Evolutionary conservation across 2,888 invertebrate genomes (phyloP).

Genomic region (Drosophila pseudotalamancana): DNA sequence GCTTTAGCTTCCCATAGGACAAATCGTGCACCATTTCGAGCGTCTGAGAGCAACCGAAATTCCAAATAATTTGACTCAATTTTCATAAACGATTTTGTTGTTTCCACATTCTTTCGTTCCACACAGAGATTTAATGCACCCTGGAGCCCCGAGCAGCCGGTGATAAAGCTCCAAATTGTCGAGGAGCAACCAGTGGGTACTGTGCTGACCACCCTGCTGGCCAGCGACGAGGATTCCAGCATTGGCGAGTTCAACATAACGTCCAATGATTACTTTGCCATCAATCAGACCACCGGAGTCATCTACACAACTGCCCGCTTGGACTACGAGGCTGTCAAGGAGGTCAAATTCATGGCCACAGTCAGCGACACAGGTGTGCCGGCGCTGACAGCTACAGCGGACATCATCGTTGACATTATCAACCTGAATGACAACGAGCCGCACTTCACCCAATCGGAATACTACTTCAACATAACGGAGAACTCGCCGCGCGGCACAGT

Average conservation of each 20-base stretch:
- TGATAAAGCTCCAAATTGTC: conserved; percentile 88
- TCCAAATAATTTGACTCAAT: conserved; percentile 5
- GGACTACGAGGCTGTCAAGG: conserved; percentile 92
- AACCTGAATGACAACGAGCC: conserved; percentile 96
- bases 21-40: conserved; percentile 42
- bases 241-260: conserved; percentile 89
- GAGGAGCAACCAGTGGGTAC: conserved; percentile 94
- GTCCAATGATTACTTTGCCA: conserved; percentile 91
- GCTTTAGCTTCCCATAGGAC: conserved; percentile 53
- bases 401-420: conserved; percentile 90
- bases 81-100: conserved; percentile 14
- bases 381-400: conserved; percentile 90
- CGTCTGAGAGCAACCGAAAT: not conserved
- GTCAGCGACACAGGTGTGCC: conserved; percentile 96
- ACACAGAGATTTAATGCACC: conserved; percentile 88
- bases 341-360: conserved; percentile 90
- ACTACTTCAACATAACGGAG: conserved; percentile 90
- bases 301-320: conserved; percentile 91
- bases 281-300: conserved; percentile 91
- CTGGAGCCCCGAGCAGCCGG: conserved; percentile 88
- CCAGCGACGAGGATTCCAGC: conserved; percentile 92
- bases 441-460: conserved; percentile 88
- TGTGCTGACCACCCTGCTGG: conserved; percentile 90
- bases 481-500: conserved; percentile 90
- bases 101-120: not conserved